A percentile compares a stretch with the other conserved stretches of the same genome.
These are phyloP conservation scores for Cerastoderma edule DNA, from an alignment of 2,888 invertebrate genomes.

Conservation along the genomic window DNA sequence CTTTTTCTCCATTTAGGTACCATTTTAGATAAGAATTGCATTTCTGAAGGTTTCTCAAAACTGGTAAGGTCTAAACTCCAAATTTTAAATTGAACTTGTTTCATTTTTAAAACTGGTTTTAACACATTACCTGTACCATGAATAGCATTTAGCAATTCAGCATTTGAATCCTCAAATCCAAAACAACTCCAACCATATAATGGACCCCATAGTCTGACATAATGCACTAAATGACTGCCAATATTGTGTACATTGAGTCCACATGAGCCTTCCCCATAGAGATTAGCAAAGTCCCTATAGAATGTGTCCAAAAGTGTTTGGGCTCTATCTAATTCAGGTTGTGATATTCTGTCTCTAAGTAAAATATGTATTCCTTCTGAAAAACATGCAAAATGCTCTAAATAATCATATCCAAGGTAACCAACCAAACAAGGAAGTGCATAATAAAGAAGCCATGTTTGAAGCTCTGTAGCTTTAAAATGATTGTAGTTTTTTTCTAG, in stretches of 20 bases:
- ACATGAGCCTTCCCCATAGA: slow-evolving; percentile 43
- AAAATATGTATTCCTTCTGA: slow-evolving; percentile 10
- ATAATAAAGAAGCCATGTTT: slow-evolving; percentile 34
- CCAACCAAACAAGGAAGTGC: slow-evolving; percentile 27
- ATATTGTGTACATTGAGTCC: slow-evolving; percentile 57
- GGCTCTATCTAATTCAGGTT: slow-evolving; percentile 27
- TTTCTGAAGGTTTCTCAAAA: neutral
- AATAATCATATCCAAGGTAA: slow-evolving; percentile 15
- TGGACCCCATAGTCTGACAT: slow-evolving; percentile 42
- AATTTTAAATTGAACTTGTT: neutral
- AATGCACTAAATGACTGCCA: slow-evolving; percentile 31
- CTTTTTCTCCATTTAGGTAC: neutral
- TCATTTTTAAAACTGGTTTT: neutral
- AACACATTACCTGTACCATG: slow-evolving; percentile 27
- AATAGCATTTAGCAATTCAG: slow-evolving; percentile 20
- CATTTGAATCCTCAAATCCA: slow-evolving; percentile 34
- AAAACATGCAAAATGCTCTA: slow-evolving; percentile 11
- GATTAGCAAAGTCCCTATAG: slow-evolving; percentile 31
- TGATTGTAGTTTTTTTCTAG: slow-evolving; percentile 30
- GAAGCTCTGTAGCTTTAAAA: slow-evolving; percentile 43
- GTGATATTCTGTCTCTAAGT: slow-evolving; percentile 17
- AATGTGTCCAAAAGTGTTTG: slow-evolving; percentile 35
- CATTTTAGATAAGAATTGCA: neutral
- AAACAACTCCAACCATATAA: slow-evolving; percentile 47
- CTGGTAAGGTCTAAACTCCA: neutral